These are phyloP conservation scores for Polydrusus pterygomalis DNA, from an alignment of 2,888 invertebrate genomes.

Conservation along the genomic window DNA sequence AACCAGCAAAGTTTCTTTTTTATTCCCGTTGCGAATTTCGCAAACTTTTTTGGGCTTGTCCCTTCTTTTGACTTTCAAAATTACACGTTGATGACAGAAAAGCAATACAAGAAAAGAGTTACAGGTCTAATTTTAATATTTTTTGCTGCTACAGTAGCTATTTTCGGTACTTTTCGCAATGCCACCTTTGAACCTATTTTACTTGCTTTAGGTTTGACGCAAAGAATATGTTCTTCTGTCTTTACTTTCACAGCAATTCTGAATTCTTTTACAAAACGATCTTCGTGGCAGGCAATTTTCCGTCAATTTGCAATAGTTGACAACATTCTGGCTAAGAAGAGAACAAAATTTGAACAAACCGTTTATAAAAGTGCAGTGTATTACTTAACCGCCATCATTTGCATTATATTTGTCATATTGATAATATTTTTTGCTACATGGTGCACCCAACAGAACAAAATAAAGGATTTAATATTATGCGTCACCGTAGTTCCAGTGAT, in stretches of 20 bases:
- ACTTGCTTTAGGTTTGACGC: background rate
- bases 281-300: background rate
- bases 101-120: background rate
- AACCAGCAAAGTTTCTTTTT: background rate
- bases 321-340: background rate
- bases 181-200: background rate
- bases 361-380: background rate
- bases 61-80: background rate
- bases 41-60: background rate
- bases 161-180: background rate
- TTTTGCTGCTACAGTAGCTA: background rate
- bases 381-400: background rate
- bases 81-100: background rate
- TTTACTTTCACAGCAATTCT: background rate
- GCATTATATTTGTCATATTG: background rate
- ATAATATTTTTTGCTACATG: background rate
- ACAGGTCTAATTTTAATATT: background rate
- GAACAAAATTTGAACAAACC: background rate
- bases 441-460: background rate
- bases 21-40: background rate
- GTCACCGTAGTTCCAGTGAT: background rate
- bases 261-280: background rate
- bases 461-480: background rate
- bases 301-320: background rate
- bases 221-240: background rate